Evolutionary conservation across 2,888 invertebrate genomes (phyloP), one percentile per base, ranked within the genome.

Genomic region (Oscheius sp.): DNA sequence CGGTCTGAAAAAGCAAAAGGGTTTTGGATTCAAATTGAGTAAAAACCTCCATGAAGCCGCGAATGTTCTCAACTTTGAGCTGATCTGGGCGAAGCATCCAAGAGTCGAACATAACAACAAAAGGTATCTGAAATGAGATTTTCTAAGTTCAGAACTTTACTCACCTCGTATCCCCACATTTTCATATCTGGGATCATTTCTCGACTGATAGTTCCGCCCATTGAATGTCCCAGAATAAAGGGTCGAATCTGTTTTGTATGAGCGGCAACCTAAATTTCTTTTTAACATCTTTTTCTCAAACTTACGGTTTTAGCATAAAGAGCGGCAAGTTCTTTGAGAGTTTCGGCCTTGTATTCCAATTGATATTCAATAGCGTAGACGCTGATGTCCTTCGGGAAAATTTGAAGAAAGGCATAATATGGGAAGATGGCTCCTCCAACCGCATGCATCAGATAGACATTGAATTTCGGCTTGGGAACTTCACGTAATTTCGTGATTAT

Each of bases 371-470:
- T 82, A 17, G 74, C 84, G 67, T 81, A 84, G 15, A 84, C 33
- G 6, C 78, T 76, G 55, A 80, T 73, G 31, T 75, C 63, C 31
- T 75, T 74, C 0, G 83, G 84, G 65, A 82, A 78, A 12, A 82
- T 70, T 67, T 72, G 69, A 0, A 80, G 65, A 48, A 84, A 75
- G n/a, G 78, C 72, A 65, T 81, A 84, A 55, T 82, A 84, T 12
- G 84, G 82, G 50, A 76, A 83, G 37, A 84, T 77, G 1, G 83
- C 82, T 39, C 84, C 84, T n/a, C 84, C 84, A 57, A 84, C 82
- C 3, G 84, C 83, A 58, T 84, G 84, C 31, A 82, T 78, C 17
- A 79, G 68, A 46, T 83, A 84, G 31, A 83, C 75, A 48, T 74
- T 78, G 58, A 75, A 68, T 6, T 68, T 76, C 4, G 79, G 69